Evolutionary conservation across 2,797 vertebrate genomes (phyloP).

Genomic region (Centroberyx gerrardi): DNA sequence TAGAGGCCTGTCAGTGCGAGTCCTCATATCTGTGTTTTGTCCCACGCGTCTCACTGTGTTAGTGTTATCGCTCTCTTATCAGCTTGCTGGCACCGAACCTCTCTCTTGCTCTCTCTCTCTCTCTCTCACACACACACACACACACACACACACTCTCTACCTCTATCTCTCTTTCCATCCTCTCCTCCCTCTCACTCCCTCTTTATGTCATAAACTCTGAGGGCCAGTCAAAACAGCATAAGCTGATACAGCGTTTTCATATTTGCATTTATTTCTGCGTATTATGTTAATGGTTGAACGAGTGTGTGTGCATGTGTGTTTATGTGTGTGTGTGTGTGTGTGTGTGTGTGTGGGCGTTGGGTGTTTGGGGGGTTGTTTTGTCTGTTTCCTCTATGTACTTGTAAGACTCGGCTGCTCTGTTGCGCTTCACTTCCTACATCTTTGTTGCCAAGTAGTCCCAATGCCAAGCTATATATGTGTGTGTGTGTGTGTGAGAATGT

Average conservation of each 20-base stretch:
- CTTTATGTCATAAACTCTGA: constrained; percentile 1
- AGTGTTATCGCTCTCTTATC: constrained; percentile 48
- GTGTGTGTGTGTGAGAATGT: constrained; percentile 13
- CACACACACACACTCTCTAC: constrained; percentile 6
- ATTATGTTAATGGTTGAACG: constrained; percentile 3
- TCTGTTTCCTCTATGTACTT: constrained; percentile 31
- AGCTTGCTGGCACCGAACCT: constrained; percentile 41
- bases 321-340: constrained; percentile 2
- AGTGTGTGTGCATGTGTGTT: constrained; percentile 7
- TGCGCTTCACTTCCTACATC: constrained; percentile 57
- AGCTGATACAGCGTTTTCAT: constrained; percentile 28
- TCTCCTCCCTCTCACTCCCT: not conserved
- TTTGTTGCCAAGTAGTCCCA: constrained; percentile 44
- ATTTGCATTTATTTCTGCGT: constrained; percentile 21
- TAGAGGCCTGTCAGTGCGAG: constrained; percentile 21
- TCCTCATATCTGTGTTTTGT: constrained; percentile 49
- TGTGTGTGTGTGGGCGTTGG: not conserved
- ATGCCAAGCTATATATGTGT: constrained; percentile 29
- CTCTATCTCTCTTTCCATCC: not conserved
- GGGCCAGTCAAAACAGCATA: not conserved
- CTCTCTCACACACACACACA: not conserved
- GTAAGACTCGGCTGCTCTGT: constrained; percentile 41
- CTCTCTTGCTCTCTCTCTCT: not conserved
- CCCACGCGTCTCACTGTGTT: constrained; percentile 37
- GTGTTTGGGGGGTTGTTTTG: constrained; percentile 15